Evolutionary conservation across 2,888 invertebrate species (phyloP), one percentile per base, ranked within the genome.

Genomic region (Drosophila incognita): DNA sequence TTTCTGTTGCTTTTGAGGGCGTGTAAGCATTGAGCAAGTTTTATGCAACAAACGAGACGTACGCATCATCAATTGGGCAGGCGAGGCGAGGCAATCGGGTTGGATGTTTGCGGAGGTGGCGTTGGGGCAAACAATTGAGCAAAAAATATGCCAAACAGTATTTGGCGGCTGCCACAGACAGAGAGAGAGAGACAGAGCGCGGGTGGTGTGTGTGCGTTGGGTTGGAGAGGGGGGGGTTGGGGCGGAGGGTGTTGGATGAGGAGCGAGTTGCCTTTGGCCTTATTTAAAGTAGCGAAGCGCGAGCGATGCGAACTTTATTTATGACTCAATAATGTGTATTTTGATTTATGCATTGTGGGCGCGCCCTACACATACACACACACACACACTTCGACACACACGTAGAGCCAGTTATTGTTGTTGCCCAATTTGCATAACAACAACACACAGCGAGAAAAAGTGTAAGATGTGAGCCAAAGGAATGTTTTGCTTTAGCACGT

Each of bases 301-400:
- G 72, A 60, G 79, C 77, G 81, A 63, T 69, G 78, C 69, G 78
- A 84, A 86, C 85, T 90, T 84, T 88, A 90, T 88, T 88, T 88
- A 88, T 89, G 88, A 75, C 89, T 88, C 90, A 88, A 88, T 90
- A 88, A 90, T 87, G 89, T 89, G 76, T 84, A 90, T 89, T 87
- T 90, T 88, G 84, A 90, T 87, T 90, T 87, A 89, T 89, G 90
- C 90, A 86, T 83, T 89, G 69, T 85, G 88, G 90, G 88, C 74
- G 90, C 74, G 69, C 62, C 83, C 62, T 73, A 69, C 64, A 54
- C 70, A 69, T 63, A 62, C 57, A 69, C 69, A 63, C 54, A 64
- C 58, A 46, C 62, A 40, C 61, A 24, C 24, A 24, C 24, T 38
- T 78, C 64, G 71, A 40, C 63, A 65, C 62, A 57, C 64, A 74